These are phyloP conservation scores for Esperia sulphurella DNA, from an alignment of 2,888 invertebrate genomes.

Conservation along the genomic window DNA sequence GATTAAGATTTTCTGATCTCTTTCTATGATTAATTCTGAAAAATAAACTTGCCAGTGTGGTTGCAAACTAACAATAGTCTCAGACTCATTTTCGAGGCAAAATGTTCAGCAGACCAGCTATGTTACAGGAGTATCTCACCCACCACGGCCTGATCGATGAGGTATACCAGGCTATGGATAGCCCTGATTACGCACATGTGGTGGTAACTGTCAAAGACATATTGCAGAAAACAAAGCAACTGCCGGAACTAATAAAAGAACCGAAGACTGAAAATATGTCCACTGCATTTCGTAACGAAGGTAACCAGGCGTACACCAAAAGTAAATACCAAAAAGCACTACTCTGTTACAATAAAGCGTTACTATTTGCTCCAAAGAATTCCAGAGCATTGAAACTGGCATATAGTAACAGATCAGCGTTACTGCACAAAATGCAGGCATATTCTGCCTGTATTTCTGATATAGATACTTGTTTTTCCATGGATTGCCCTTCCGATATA, in stretches of 20 bases:
- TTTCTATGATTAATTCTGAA: too few species aligned
- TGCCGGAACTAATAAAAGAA: conserved; percentile 5
- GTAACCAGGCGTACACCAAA: conserved; percentile 18
- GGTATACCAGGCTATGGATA: conserved; percentile 23
- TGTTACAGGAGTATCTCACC: conserved; percentile 4
- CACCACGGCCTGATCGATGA: conserved; percentile 12
- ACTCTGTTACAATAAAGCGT: conserved; percentile 25
- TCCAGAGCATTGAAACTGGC: conserved; percentile 25
- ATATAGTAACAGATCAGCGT: conserved; percentile 30
- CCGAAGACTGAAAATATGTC: conserved; percentile 21
- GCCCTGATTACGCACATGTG: conserved; percentile 20
- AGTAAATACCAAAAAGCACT: conserved; percentile 16
- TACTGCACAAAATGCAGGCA: conserved; percentile 15
- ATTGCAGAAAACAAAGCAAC: conserved; percentile 9
- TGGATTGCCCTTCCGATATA: conserved; percentile 26
- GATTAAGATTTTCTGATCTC: too few species aligned
- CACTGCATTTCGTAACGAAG: conserved; percentile 17
- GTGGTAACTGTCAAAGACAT: conserved; percentile 19
- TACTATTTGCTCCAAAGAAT: conserved; percentile 25
- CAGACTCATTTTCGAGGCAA: not conserved
- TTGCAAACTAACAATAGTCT: not conserved
- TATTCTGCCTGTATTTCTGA: conserved; percentile 24
- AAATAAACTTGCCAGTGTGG: too few species aligned
- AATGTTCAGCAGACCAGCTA: conserved; percentile 1
- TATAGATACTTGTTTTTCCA: conserved; percentile 23